These are phyloP conservation scores for Pyxicephalus adspersus DNA, from an alignment of 2,113 vertebrate genomes.

Conservation along the genomic window DNA sequence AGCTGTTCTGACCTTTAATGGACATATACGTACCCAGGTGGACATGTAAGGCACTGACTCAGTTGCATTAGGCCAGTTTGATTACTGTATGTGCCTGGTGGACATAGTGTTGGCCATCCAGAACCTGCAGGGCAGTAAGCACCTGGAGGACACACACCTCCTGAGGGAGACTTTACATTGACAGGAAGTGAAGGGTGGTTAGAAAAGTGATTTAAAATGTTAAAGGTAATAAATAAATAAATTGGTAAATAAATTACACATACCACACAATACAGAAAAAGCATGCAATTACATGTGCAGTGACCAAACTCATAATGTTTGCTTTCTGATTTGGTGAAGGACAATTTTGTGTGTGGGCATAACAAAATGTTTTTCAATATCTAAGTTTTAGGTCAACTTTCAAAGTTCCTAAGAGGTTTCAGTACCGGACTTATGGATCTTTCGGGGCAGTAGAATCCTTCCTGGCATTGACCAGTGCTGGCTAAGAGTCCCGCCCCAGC, in stretches of 20 bases:
- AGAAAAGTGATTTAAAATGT: no score
- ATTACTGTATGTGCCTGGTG: constrained; percentile 83
- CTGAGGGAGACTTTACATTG: constrained; percentile 57
- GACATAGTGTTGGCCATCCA: constrained; percentile 75
- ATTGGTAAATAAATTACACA: not conserved
- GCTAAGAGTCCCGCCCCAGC: constrained; percentile 69
- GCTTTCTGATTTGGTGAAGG: no score
- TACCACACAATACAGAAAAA: not conserved
- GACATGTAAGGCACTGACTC: constrained; percentile 78
- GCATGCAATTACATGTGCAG: not conserved
- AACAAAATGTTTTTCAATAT: no score
- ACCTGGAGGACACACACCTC: constrained; percentile 80
- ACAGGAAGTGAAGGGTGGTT: not conserved
- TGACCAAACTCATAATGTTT: not conserved
- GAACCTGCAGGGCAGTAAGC: constrained; percentile 78
- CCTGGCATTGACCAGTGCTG: constrained; percentile 76
- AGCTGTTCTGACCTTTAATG: not conserved
- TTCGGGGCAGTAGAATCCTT: constrained; percentile 82
- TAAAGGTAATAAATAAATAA: no score
- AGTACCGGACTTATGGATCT: constrained; percentile 78
- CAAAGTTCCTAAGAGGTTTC: not conserved
- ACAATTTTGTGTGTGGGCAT: no score
- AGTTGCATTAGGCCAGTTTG: constrained; percentile 69
- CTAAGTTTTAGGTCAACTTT: no score
- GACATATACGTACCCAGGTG: constrained; percentile 76